Conservation (phyloP, 2,113 vertebrate species). For the Cheirogaleus medius region DNA sequence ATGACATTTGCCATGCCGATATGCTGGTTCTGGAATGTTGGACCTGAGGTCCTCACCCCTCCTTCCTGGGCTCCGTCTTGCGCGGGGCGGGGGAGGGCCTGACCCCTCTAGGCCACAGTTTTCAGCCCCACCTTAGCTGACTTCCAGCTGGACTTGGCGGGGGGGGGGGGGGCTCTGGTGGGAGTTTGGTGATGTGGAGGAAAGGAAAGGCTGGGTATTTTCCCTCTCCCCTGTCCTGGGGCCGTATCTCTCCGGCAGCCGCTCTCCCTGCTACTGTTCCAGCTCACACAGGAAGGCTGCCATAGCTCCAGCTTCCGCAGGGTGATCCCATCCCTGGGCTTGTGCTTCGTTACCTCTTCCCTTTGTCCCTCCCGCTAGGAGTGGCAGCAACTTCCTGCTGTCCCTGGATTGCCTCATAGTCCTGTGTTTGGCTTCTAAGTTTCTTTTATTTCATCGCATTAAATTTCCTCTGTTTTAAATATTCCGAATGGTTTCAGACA, state of each 20-base stretch:
- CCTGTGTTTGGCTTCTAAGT: constrained; percentile 41
- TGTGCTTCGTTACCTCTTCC: not conserved
- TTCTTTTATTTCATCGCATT: constrained; percentile 56
- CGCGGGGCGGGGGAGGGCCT: not conserved
- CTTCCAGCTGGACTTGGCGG: not conserved
- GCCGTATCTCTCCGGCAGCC: not conserved
- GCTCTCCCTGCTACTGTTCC: not conserved
- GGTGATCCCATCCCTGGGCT: not conserved
- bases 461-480: constrained; percentile 41
- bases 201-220: not conserved
- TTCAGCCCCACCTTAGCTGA: not conserved
- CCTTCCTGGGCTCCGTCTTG: not conserved
- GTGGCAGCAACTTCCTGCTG: constrained; percentile 51
- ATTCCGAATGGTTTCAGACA: constrained; percentile 19
- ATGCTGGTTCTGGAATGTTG: not conserved
- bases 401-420: constrained; percentile 40
- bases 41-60: not conserved
- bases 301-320: constrained; percentile 28
- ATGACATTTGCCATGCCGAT: not conserved
- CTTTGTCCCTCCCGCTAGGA: constrained; percentile 58
- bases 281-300: constrained; percentile 52
- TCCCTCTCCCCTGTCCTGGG: not conserved
- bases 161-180: not conserved
- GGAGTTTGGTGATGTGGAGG: not conserved
- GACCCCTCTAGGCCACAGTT: not conserved